These are phyloP conservation scores for Clupea harengus DNA, from an alignment of 2,113 vertebrate genomes.

Conservation along the genomic window DNA sequence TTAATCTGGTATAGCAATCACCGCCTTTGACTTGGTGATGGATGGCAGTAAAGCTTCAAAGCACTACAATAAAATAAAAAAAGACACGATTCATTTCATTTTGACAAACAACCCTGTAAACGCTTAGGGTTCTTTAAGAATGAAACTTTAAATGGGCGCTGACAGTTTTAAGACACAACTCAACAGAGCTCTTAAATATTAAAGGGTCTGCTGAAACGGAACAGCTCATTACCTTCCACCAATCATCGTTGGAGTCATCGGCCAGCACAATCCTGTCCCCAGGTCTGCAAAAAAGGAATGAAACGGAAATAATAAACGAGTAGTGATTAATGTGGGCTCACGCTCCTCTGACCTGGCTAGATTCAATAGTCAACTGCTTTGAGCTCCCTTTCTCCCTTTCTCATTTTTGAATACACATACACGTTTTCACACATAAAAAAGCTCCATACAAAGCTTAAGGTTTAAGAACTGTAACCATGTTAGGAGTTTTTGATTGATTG, in stretches of 20 bases:
- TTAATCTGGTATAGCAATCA: neutral
- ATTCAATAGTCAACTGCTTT: neutral
- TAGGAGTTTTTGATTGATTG: neutral
- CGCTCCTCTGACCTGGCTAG: neutral
- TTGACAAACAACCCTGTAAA: neutral
- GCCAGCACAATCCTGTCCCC: conserved; percentile 89
- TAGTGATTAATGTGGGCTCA: neutral
- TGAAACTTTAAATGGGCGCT: neutral
- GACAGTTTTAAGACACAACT: neutral
- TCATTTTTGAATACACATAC: neutral
- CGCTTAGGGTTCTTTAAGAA: neutral
- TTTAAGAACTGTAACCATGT: neutral
- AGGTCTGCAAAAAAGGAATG: conserved; percentile 71
- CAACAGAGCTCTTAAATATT: neutral
- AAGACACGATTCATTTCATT: neutral
- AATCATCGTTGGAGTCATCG: conserved; percentile 93
- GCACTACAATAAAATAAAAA: conserved; percentile 1
- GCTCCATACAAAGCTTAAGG: neutral
- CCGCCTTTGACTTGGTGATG: neutral
- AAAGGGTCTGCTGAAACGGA: neutral
- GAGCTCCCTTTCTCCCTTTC: neutral
- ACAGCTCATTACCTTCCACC: conserved; percentile 88
- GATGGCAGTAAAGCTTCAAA: neutral
- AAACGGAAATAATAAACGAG: neutral
- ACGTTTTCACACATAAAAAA: neutral